Conservation (phyloP, 2,113 vertebrate genomes). For the Chlamydotis undulata region DNA sequence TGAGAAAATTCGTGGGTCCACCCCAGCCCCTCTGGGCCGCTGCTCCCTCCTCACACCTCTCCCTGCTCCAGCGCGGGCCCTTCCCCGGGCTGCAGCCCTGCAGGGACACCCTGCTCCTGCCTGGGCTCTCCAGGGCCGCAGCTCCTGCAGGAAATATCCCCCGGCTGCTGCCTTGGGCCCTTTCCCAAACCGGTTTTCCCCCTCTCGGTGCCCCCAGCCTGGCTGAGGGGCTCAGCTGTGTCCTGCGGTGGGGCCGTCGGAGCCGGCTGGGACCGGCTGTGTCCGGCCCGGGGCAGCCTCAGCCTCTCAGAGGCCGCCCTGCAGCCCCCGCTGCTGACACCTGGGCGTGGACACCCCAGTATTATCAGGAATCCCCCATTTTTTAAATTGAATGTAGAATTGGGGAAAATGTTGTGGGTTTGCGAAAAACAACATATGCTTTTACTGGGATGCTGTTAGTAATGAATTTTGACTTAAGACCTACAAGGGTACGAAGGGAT, state of each 20-base stretch:
- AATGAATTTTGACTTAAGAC: background rate
- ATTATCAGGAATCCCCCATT: background rate
- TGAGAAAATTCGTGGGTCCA: background rate
- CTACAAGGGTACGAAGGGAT: background rate
- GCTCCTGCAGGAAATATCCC: background rate
- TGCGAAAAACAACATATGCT: constrained; percentile 24
- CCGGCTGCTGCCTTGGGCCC: background rate
- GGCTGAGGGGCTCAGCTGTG: background rate
- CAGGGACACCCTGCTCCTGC: too few species aligned
- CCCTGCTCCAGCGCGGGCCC: too few species aligned
- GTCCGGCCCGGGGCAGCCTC: rapidly evolving
- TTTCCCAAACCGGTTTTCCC: background rate
- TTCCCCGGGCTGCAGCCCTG: too few species aligned
- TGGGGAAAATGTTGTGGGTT: background rate
- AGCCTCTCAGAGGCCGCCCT: background rate
- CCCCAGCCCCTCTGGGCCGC: background rate
- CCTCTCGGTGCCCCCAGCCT: background rate
- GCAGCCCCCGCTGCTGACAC: background rate
- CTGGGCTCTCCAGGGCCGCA: too few species aligned
- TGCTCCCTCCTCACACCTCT: background rate
- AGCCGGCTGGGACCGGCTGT: background rate
- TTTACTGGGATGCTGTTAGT: background rate
- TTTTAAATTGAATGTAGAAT: background rate
- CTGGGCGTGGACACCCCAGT: background rate
- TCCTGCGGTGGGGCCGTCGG: background rate